Evolutionary conservation across 2,888 invertebrate species (phyloP).

Genomic region (Caenorhabditis sp.): DNA sequence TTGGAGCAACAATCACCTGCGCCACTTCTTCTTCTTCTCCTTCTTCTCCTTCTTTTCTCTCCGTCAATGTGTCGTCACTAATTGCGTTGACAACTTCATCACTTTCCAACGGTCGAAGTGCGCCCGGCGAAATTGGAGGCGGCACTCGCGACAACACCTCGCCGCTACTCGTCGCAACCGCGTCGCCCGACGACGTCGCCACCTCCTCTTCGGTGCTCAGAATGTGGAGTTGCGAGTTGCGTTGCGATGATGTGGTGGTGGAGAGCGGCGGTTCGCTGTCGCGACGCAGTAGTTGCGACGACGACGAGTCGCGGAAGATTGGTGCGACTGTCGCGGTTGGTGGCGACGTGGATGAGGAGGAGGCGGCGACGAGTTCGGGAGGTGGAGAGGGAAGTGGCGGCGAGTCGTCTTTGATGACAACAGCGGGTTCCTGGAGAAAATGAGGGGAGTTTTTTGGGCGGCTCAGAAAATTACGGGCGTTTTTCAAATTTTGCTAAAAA

Average conservation of each 20-base stretch:
- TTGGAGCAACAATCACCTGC: conserved; percentile 7
- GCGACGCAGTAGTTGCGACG: conserved; percentile 10
- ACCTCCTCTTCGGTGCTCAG: conserved; percentile 37
- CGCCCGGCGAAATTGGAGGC: conserved; percentile 36
- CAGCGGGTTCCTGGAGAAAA: too few relatives aligned
- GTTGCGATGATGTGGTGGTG: conserved; percentile 7
- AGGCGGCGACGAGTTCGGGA: conserved; percentile 33
- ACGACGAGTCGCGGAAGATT: conserved; percentile 10
- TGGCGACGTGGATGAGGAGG: conserved; percentile 28
- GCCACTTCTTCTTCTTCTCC: conserved; percentile 1
- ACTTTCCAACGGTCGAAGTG: conserved; percentile 26
- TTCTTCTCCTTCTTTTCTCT: not conserved
- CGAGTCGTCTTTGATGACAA: conserved; percentile 16
- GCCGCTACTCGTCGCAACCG: too few relatives aligned
- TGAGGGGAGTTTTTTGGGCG: too few relatives aligned
- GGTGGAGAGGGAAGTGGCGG: conserved; percentile 39
- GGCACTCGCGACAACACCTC: conserved; percentile 21
- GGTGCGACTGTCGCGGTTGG: conserved; percentile 23
- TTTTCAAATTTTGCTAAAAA: too few relatives aligned
- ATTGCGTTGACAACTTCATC: not conserved
- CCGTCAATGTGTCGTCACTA: too few relatives aligned
- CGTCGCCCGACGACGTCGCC: not conserved
- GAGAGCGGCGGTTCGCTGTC: conserved; percentile 16
- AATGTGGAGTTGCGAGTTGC: conserved; percentile 34
- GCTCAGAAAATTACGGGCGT: too few relatives aligned